Conservation (phyloP, 2,113 vertebrate genomes). For the Illadopsis cleaveri region DNA sequence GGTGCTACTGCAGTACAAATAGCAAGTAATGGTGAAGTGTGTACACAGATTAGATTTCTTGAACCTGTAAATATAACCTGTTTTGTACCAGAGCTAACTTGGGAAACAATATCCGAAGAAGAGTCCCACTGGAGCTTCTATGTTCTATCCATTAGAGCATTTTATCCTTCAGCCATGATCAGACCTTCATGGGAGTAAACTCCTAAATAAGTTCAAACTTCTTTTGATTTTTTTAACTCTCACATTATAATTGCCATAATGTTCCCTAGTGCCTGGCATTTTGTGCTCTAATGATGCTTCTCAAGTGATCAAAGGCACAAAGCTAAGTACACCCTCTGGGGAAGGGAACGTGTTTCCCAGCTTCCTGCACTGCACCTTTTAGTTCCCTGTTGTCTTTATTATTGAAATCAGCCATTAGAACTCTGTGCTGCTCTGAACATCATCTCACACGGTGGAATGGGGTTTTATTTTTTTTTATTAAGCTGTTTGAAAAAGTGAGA, state of each 20-base stretch:
- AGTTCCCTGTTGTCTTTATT: slow-evolving; percentile 50
- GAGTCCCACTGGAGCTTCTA: neutral
- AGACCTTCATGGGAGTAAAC: neutral
- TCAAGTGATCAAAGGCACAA: slow-evolving; percentile 58
- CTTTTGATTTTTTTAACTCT: neutral
- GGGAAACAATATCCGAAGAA: neutral
- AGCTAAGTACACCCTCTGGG: slow-evolving; percentile 60
- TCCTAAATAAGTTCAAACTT: slow-evolving; percentile 20
- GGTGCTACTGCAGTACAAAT: slow-evolving; percentile 13
- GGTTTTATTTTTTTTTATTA: neutral
- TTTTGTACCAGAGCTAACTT: neutral
- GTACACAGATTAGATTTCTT: neutral
- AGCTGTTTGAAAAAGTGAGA: neutral
- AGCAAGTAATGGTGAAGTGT: neutral
- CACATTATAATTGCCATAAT: slow-evolving; percentile 34
- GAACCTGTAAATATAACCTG: slow-evolving; percentile 22
- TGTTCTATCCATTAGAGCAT: neutral
- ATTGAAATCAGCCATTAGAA: slow-evolving; percentile 54
- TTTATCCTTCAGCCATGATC: neutral
- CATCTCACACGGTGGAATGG: neutral
- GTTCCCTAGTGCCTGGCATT: slow-evolving; percentile 41
- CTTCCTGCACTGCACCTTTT: slow-evolving; percentile 34
- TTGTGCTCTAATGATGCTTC: slow-evolving; percentile 48
- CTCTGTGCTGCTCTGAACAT: neutral
- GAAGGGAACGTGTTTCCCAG: slow-evolving; percentile 53